These are phyloP conservation scores for Muscidifurax raptorellus DNA, from an alignment of 1,140 invertebrate species.

Conservation along the genomic window DNA sequence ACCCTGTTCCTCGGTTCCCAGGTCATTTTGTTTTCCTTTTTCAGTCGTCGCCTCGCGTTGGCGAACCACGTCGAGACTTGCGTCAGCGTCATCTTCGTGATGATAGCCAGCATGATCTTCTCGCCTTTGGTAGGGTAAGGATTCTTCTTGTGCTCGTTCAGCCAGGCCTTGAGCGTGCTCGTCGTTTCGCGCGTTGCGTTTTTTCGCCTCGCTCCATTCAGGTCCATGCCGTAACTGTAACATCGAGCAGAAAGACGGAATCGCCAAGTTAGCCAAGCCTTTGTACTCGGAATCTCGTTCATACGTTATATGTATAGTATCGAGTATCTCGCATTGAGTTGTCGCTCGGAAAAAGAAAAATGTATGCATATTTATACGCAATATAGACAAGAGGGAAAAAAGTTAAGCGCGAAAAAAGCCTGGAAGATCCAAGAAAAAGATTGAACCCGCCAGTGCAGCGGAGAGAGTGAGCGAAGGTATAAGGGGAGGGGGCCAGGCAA, in stretches of 20 bases:
- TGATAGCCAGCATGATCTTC: conserved; percentile 99
- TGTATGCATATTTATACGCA: not conserved
- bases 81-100: conserved; percentile 99
- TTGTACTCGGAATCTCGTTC: not conserved
- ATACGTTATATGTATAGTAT: too few species aligned
- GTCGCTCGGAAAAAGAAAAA: not conserved
- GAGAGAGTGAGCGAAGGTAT: conserved; percentile 11
- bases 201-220: conserved; percentile 93
- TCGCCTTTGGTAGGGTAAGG: conserved; percentile 99
- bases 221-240: conserved; percentile 92
- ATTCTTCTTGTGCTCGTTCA: conserved; percentile 99
- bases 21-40: conserved; percentile 99
- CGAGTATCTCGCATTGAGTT: not conserved
- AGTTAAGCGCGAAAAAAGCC: conserved; percentile 34
- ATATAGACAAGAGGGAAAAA: conserved; percentile 46
- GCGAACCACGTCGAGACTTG: conserved; percentile 99
- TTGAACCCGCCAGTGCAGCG: conserved; percentile 11
- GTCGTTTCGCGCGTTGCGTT: conserved; percentile 98
- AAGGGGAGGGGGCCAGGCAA: conserved; percentile 7
- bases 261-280: not conserved
- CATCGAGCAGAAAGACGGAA: not conserved
- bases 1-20: conserved; percentile 96
- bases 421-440: conserved; percentile 54
- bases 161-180: conserved; percentile 96
- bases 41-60: conserved; percentile 94